Base-by-base conservation (phyloP, 2,113 vertebrate species). In the Pluvialis apricaria region DNA sequence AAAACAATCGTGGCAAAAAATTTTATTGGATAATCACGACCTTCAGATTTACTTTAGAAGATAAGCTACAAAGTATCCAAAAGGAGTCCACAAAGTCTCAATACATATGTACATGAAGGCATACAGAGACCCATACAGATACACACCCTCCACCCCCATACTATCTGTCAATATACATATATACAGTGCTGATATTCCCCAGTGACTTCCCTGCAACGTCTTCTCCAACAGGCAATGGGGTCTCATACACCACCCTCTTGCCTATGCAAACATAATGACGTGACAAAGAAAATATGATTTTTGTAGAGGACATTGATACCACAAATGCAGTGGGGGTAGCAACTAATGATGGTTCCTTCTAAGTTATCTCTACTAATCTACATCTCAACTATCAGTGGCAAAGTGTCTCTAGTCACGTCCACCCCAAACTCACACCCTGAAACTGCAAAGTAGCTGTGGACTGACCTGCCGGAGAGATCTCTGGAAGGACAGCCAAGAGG, bases 51-150 rank as follows among this genome's bases (percentile, higher is more conserved):
- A 76, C 16, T 38, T 89, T 6, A 62, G 54, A 87, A 80, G 65
- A 40, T 13, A 52, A 73, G 42, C 44, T 55, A 54, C 24, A 31
- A 44, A 69, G 24, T 57, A 79, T 24, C 34, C 34, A 82, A 54
- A 36, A 78, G 21, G 55, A 83, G 32, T 17, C 24, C 44, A 47
- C 22, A 36, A 66, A 64, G n/a, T 54, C 31, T 81, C 6, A 1
- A 24, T 7, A 60, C 5, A 5, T 6, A 6, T 1, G 3, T 29
- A 3, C 1, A 0, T 7, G 4, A 14, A 55, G 7, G 9, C 21
- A 55, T 5, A 47, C 0, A 44, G 15, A 90, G 25, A 65, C 34
- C 5, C 16, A 62, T 7, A 77, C 0, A 58, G 4, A 45, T 1
- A 61, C 3, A 61, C 13, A 65, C 1, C 1, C 19, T 0, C 13